Evolutionary conservation across 1,140 invertebrate genomes (phyloP), one percentile per base, ranked within the genome.

Genomic region (Lasioglossum albipes): DNA sequence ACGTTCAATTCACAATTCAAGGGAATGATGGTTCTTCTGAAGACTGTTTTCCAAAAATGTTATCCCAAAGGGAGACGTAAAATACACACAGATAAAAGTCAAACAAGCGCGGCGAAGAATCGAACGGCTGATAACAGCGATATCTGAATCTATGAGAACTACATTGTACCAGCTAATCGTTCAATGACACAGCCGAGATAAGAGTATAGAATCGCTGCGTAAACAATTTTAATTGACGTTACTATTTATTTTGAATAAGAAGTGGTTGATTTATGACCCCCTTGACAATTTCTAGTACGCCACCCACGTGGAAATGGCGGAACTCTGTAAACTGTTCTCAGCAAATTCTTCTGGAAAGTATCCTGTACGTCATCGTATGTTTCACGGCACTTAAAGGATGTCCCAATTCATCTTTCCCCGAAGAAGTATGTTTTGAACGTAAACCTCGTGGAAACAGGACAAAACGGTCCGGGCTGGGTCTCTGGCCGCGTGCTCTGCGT

Each of bases 351-450:
- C 61, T 79, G 49, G 69, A 20, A n/a, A 73, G 36, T 45, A 27
- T 61, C 59, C 22, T 9, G 22, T 22, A 13, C 27, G 6, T 36
- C 31, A 62, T 64, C 59, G 69, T 81, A 76, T 70, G 69, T 79
- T 70, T 49, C 42, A 49, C 73, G 68, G 73, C 75, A 81, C 83
- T 84, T 81, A 81, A 77, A 85, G 78, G 78, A 84, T 36, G 78
- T 12, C 62, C 64, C 72, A 71, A 81, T 85, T 81, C 70, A 70
- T 81, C 73, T 81, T 72, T 75, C 70, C 69, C 9, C 69, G 74
- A 81, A 80, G 75, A 84, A 81, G 62, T 67, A 62, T 74, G 59
- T 62, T 70, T 57, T 20, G 36, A 73, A 61, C 66, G 62, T 84
- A 84, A 81, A 81, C 69, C 62, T n/a, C 36, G 71, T 13, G 9